Evolutionary conservation across 2,797 vertebrate genomes (phyloP).

Genomic region (Paguma larvata): DNA sequence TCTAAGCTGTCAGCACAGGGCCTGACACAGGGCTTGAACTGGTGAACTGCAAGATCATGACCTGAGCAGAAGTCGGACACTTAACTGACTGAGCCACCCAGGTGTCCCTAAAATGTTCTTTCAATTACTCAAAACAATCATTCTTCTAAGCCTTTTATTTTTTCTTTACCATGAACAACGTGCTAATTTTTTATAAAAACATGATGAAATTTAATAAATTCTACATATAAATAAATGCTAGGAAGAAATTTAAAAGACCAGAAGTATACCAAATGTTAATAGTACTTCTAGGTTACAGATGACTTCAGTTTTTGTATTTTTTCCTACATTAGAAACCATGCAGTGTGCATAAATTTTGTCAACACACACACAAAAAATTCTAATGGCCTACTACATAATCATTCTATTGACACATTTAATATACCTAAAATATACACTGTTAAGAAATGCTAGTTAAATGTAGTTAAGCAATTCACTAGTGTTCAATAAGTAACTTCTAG

Average conservation of each 20-base stretch:
- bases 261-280: background rate
- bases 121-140: background rate
- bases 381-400: background rate
- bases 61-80: no score
- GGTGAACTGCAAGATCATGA: no score
- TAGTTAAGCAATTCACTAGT: background rate
- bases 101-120: background rate
- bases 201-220: conserved; percentile 1
- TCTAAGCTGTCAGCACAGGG: no score
- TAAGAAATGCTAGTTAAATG: conserved; percentile 12
- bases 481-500: background rate
- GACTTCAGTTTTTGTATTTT: background rate
- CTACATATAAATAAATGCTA: background rate
- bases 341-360: background rate
- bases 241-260: background rate
- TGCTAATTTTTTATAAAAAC: background rate
- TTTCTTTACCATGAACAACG: background rate
- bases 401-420: background rate
- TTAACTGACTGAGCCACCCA: no score
- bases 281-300: background rate
- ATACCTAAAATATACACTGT: background rate
- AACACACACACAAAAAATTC: background rate
- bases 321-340: background rate
- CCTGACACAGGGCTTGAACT: no score
- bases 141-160: background rate